phyloP scores from a whole-genome alignment of 1,140 invertebrate genomes.

The Octopus sinensis region DNA sequence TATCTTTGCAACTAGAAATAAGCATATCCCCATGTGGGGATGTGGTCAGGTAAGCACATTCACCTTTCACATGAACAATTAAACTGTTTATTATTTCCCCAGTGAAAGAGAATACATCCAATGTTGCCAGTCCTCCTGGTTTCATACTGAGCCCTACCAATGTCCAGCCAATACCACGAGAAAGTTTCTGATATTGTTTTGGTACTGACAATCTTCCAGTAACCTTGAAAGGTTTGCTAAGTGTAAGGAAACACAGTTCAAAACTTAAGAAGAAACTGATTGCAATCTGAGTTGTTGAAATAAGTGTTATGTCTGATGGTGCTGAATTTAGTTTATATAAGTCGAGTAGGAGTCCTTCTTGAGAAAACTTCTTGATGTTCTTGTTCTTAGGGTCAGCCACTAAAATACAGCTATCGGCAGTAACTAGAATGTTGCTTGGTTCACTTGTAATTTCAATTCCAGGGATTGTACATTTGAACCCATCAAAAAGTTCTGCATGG shows the following conservation, averaged over 20 bases:
- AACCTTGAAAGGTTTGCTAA: neutral
- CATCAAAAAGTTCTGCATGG: neutral
- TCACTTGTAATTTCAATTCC: neutral
- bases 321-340: neutral
- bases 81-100: neutral
- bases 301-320: slow-evolving; percentile 4
- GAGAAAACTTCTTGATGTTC: slow-evolving; percentile 13
- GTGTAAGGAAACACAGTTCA: neutral
- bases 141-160: neutral
- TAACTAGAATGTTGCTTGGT: neutral
- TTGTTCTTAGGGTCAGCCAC: neutral
- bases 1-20: neutral
- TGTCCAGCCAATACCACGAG: neutral
- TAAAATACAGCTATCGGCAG: neutral
- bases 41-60: neutral
- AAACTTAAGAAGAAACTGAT: neutral
- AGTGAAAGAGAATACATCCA: slow-evolving; percentile 1
- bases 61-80: neutral
- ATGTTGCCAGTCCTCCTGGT: neutral
- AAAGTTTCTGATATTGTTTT: neutral
- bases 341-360: neutral
- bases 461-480: neutral
- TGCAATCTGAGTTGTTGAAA: neutral
- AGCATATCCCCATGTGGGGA: neutral
- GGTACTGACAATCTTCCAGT: neutral